These are phyloP conservation scores for Apotomis betuletana DNA, from an alignment of 2,888 invertebrate genomes.

Conservation along the genomic window DNA sequence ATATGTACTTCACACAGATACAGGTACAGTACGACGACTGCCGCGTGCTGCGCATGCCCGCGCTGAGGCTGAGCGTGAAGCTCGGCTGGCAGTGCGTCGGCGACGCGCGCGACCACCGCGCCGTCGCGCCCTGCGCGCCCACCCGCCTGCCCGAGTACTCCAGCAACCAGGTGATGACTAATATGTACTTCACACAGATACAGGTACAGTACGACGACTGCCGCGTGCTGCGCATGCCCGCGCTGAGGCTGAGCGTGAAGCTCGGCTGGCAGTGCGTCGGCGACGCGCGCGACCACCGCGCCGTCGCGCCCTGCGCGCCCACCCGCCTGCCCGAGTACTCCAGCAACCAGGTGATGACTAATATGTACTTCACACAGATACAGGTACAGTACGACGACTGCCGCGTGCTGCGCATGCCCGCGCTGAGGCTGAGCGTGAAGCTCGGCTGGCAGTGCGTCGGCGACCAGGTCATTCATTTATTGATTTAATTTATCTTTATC, in stretches of 20 bases:
- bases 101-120: constrained; percentile 97
- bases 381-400: constrained; percentile 95
- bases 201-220: constrained; percentile 95
- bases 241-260: constrained; percentile 91
- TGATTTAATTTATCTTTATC: too few relatives aligned
- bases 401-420: constrained; percentile 94
- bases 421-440: constrained; percentile 91
- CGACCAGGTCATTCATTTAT: constrained; percentile 71
- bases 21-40: constrained; percentile 95
- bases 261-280: constrained; percentile 96
- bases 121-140: constrained; percentile 97
- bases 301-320: constrained; percentile 97
- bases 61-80: constrained; percentile 91
- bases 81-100: constrained; percentile 96
- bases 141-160: constrained; percentile 98
- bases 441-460: constrained; percentile 96
- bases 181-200: too few relatives aligned
- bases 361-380: too few relatives aligned
- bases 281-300: constrained; percentile 97
- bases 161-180: constrained; percentile 56
- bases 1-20: too few relatives aligned
- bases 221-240: constrained; percentile 94
- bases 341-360: constrained; percentile 56
- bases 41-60: constrained; percentile 94
- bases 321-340: constrained; percentile 98